Base-by-base conservation (phyloP, 2,888 invertebrate species). In the Thymelicus sylvestris region DNA sequence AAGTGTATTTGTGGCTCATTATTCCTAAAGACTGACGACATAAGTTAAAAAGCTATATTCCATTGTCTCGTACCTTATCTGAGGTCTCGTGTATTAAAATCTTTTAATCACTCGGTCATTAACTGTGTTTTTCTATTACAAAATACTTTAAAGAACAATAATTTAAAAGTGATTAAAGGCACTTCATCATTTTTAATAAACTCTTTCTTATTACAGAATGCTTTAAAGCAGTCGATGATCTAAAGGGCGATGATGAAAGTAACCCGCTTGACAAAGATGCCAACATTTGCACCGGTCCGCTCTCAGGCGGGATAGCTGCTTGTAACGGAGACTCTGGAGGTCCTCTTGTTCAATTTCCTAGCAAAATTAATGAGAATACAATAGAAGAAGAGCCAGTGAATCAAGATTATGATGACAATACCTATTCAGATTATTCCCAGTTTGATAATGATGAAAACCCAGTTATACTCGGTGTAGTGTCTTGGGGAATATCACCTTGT, bases 281-380 rank as follows among this genome's bases (percentile, higher is more conserved):
- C 24, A 93, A 95, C 74, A 84, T 95, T 48, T 95, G 95, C 78
- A 94, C 95, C 0, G 95, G 95, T 0, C 94, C 95, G 0, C 77
- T 90, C 6, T 82, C 81, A 5, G 94, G 94, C 3, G 94, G 93
- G 0, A 78, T 91, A 13, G 90, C 94, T n/a, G 94, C 94, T 12
- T 95, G 95, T 77, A 88, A 81, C 61, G 95, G 95, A 13, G 95
- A 95, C 74, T 95, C 95, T 8, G 95, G 95, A 2, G 95, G 95
- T 10, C 95, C 95, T 0, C 81, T 95, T 12, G 85, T 94, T 24
- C 85, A 84, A 76, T 85, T 81, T 47, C 63, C 81, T 5, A 74
- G 79, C 3, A 78, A 75, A 72, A 64, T 66, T 55, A 65, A 66
- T 66, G 47, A 67, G 0, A 62, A 67, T 39, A 64, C 67, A 6